These are phyloP conservation scores for Cyanistes caeruleus DNA, from an alignment of 2,113 vertebrate species.

Conservation along the genomic window DNA sequence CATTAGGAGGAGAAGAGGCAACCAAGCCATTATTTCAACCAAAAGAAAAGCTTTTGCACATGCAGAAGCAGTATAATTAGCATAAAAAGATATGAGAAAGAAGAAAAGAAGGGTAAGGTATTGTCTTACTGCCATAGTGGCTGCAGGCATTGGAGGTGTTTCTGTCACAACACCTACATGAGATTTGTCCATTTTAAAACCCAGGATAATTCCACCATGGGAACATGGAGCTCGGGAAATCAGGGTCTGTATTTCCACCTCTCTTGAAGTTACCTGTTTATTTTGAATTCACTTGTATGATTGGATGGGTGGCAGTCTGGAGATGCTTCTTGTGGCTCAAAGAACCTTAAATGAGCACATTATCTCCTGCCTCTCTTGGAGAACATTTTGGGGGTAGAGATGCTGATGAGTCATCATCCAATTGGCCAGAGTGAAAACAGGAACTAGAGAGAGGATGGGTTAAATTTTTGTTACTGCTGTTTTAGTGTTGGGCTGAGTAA, in stretches of 20 bases:
- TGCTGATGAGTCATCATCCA: not conserved
- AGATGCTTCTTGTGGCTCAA: not conserved
- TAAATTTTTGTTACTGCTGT: not conserved
- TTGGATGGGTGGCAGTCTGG: not conserved
- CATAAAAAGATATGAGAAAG: not conserved
- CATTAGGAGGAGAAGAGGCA: not conserved
- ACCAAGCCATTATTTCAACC: not conserved
- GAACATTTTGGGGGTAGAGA: not conserved
- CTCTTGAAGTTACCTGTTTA: not conserved
- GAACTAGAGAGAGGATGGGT: not conserved
- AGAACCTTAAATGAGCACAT: not conserved
- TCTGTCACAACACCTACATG: rapidly evolving
- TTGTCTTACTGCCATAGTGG: not conserved
- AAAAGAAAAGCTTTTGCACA: not conserved
- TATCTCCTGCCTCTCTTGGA: not conserved
- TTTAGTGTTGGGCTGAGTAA: not conserved
- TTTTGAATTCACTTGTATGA: rapidly evolving
- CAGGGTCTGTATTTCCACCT: not conserved
- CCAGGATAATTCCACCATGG: not conserved
- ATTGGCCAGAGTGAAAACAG: not conserved
- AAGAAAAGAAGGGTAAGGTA: not conserved
- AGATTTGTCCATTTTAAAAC: not conserved
- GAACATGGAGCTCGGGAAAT: not conserved
- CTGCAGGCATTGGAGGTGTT: not conserved
- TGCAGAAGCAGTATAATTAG: not conserved